Evolutionary conservation across 2,888 invertebrate genomes (phyloP).

Genomic region (Amorpha juglandis): DNA sequence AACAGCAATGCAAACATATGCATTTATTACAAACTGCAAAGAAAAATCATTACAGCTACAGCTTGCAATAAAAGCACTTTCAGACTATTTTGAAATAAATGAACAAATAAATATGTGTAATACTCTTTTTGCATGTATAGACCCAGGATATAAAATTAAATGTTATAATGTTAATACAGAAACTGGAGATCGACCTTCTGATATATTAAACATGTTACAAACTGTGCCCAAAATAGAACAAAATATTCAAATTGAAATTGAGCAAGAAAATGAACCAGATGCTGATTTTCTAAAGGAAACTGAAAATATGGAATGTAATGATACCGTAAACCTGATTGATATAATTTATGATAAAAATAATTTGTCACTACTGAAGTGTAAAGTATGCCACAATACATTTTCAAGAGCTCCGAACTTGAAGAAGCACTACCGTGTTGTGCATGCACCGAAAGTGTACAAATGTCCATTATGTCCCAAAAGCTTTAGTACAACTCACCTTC

Average conservation of each 20-base stretch:
- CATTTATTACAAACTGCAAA: conserved; percentile 45
- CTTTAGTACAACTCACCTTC: conserved; percentile 40
- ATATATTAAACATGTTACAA: conserved; percentile 8
- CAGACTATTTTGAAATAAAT: conserved; percentile 35
- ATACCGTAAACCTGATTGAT: not conserved
- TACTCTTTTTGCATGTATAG: not conserved
- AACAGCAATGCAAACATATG: conserved; percentile 40
- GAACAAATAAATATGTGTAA: conserved; percentile 2
- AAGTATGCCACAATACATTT: conserved; percentile 43
- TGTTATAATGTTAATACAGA: not conserved
- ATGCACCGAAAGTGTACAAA: conserved; percentile 49
- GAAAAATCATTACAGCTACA: conserved; percentile 36
- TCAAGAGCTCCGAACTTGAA: conserved; percentile 39
- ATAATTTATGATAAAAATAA: conserved; percentile 32
- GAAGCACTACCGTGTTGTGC: conserved; percentile 44
- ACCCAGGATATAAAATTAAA: conserved; percentile 2
- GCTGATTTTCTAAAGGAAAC: not conserved
- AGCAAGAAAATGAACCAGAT: not conserved
- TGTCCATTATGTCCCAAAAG: conserved; percentile 46
- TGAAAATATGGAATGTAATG: not conserved
- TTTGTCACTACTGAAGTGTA: conserved; percentile 40
- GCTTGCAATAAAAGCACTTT: conserved; percentile 32
- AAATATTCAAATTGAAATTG: not conserved
- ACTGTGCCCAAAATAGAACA: not conserved
- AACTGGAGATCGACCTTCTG: not conserved